Conservation (phyloP, 2,888 invertebrate genomes). For the Chaetogeoica ovagalla region DNA sequence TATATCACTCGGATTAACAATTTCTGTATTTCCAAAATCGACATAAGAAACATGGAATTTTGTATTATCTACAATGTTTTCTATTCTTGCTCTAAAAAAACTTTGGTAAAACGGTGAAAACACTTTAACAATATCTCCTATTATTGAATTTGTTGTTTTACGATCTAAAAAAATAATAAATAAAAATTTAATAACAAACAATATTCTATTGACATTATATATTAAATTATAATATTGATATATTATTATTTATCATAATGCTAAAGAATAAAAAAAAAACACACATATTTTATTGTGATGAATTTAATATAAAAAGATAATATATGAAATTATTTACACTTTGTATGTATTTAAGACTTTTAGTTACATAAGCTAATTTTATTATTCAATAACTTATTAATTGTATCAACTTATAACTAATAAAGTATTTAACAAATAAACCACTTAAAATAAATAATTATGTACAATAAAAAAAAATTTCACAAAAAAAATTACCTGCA, state of each 20-base stretch:
- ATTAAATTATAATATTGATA: background rate
- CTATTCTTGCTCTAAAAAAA: conserved; percentile 29
- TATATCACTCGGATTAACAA: background rate
- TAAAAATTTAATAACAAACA: background rate
- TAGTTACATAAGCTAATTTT: too few species aligned
- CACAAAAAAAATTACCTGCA: background rate
- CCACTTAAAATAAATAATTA: background rate
- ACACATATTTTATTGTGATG: background rate
- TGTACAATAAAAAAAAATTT: too few species aligned
- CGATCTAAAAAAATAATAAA: conserved; percentile 12
- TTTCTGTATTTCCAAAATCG: conserved; percentile 42
- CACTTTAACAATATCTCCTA: conserved; percentile 42
- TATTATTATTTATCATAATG: too few species aligned
- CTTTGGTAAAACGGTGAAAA: background rate
- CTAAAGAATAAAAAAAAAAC: background rate
- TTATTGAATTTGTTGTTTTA: background rate
- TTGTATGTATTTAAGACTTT: too few species aligned
- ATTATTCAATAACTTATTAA: too few species aligned
- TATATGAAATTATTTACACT: too few species aligned
- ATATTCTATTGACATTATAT: background rate
- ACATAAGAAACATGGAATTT: conserved; percentile 12
- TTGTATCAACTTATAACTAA: too few species aligned
- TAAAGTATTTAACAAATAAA: background rate
- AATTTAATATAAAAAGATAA: too few species aligned
- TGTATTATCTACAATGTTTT: conserved; percentile 1